Percentiles rank a stretch among this genome's conserved stretches.
phyloP scores from a whole-genome alignment of 64 coral and sea anemone genomes.

The Pocillopora verrucosa region DNA sequence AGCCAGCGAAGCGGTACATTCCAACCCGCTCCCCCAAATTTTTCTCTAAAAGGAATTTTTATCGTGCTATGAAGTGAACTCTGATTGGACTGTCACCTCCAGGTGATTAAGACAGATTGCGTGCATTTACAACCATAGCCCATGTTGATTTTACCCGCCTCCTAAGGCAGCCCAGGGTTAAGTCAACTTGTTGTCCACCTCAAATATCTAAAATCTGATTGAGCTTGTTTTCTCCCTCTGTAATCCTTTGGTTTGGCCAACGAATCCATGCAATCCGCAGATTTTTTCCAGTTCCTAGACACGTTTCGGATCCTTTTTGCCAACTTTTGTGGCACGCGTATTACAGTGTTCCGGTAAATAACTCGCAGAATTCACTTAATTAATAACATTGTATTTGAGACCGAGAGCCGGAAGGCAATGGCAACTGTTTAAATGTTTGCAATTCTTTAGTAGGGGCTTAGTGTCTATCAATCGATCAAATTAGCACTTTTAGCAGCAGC shows the following conservation, averaged over 20 bases:
- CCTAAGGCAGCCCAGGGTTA: not conserved
- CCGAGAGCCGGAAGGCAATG: conserved; percentile 32
- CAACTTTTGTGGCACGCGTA: not conserved
- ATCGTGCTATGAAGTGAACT: not conserved
- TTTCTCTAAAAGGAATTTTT: conserved; percentile 10
- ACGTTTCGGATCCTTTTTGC: not conserved
- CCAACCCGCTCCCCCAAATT: not conserved
- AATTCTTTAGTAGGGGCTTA: conserved; percentile 25
- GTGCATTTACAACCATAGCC: not conserved
- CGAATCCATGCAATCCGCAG: not conserved
- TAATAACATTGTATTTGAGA: conserved; percentile 29
- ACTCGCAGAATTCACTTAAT: conserved; percentile 12
- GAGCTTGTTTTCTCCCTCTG: not conserved
- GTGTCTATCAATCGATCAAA: conserved; percentile 28
- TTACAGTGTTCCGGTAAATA: not conserved
- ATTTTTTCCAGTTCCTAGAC: not conserved
- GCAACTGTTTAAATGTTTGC: conserved; percentile 46
- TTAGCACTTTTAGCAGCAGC: not conserved
- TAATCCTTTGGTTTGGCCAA: conserved; percentile 15
- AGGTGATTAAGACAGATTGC: conserved; percentile 24
- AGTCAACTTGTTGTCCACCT: conserved; percentile 23
- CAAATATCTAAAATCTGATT: conserved; percentile 36
- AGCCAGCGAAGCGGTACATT: not conserved
- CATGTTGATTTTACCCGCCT: conserved; percentile 37
- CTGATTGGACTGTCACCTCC: not conserved